Evolutionary conservation across 2,888 invertebrate genomes (phyloP), one percentile per base, ranked within the genome.

Genomic region (Ochropleura plecta): DNA sequence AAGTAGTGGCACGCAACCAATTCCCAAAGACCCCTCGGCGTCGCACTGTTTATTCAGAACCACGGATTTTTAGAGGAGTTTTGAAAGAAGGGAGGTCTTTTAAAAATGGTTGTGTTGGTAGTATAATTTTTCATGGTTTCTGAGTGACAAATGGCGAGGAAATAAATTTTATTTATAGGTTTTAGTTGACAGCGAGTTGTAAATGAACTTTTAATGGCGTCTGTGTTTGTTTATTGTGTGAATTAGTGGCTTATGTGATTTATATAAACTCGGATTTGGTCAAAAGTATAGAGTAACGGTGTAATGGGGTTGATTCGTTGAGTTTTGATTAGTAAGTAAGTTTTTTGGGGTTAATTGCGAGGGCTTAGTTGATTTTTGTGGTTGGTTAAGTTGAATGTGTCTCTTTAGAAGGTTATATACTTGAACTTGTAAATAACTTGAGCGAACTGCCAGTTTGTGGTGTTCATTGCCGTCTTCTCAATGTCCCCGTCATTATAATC

Each of bases 171-270:
- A 91, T 92, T 92, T 91, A 88, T 92, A 89, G 89, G 89, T 88
- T 88, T 88, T 79, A 85, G 89, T 89, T 92, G 92, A 91, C 92
- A 91, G 88, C 85, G 42, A 86, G 88, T 90, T 88, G 90, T 91
- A 91, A 92, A 93, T 92, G 90, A 87, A 82, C 81, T 91, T 92
- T 90, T 93, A 92, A 93, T 93, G 91, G 91, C 68, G 69, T 68
- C 81, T 76, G 70, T 82, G 86, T 86, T 84, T 85, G 85, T 88
- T 86, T 89, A 85, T 88, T 86, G 87, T 89, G 88, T 87, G 88
- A 82, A 83, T 89, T 90, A 85, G 88, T 82, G 75, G 75, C 69
- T 82, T 85, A 87, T 87, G 85, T 87, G 86, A 88, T 88, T 88
- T 86, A 88, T 85, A 79, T 85, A 81, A 74, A 86, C 71, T 76